Base-by-base conservation (phyloP, 2,113 vertebrate species). In the Cacatua alba region DNA sequence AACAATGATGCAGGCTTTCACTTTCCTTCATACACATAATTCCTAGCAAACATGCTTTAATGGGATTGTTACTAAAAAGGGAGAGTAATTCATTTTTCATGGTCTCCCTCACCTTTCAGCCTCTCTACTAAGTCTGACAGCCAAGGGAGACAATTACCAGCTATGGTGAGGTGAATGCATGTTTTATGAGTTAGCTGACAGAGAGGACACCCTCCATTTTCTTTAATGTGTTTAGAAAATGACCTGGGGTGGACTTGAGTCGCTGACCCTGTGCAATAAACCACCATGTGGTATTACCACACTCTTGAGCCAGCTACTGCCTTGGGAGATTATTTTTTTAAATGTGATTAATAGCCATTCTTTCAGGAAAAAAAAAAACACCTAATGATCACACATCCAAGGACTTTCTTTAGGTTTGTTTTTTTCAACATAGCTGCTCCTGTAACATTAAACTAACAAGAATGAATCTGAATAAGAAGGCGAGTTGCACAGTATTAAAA, bases 71-170 rank as follows among this genome's bases (percentile, higher is more conserved):
- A 70, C 55, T 63, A 71, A 64, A 24, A 90, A 72, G 48, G 20
- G 21, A 82, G 21, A 65, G 6, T 37, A 88, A 87, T 92, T 79
- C 3, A 68, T 90, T 96, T 95, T 94, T 94, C 82, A 91, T 63
- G 52, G 33, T 74, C 18, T 91, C 43, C 35, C 49, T 95, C 79
- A 92, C 85, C 79, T 90, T 43, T 86, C 11, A 5, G 52, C 33
- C 88, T 86, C 59, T 72, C 59, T 59, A 41, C 84, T 31, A 33
- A 90, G 39, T 90, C 55, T 93, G 96, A 83, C 68, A 96, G 64
- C 49, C 29, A 75, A 86, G 88, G 60, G 43, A 92, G 60, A 68
- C 59, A 94, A 94, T 93, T 96, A 94, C 68, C 53, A 93, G 85
- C 64, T 41, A 23, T 62, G 53, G 75, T 25, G 48, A 90, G 20